Percentiles rank a stretch among this genome's conserved stretches.
Conservation (phyloP, 2,797 vertebrate genomes). For the Selene dorsalis region DNA sequence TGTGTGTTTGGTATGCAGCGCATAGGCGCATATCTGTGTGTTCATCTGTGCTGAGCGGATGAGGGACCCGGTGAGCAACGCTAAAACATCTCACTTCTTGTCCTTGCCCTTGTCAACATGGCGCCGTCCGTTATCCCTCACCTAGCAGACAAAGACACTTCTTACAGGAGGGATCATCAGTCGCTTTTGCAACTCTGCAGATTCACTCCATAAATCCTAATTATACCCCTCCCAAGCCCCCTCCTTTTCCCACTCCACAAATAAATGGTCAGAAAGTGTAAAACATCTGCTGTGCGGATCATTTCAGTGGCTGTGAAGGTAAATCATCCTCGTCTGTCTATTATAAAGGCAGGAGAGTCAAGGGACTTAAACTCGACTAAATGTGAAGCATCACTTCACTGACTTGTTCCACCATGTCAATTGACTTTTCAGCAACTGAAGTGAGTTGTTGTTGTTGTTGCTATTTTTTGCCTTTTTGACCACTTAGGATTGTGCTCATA, state of each 20-base stretch:
- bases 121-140: slow-evolving; percentile 94
- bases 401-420: slow-evolving; percentile 52
- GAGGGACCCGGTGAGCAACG: slow-evolving; percentile 74
- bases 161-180: slow-evolving; percentile 91
- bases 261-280: slow-evolving; percentile 99
- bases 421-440: slow-evolving; percentile 48
- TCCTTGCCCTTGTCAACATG: slow-evolving; percentile 93
- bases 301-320: slow-evolving; percentile 93
- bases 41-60: slow-evolving; percentile 74
- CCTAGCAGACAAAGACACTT: slow-evolving; percentile 91
- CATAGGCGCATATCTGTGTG: slow-evolving; percentile 56
- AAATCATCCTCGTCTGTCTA: slow-evolving; percentile 88
- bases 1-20: slow-evolving; percentile 37
- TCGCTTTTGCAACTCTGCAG: slow-evolving; percentile 97
- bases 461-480: slow-evolving; percentile 15
- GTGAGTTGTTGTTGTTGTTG: slow-evolving; percentile 35
- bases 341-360: slow-evolving; percentile 71
- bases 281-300: slow-evolving; percentile 98
- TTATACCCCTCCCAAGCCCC: slow-evolving; percentile 86
- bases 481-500: slow-evolving; percentile 6
- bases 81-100: slow-evolving; percentile 85
- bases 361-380: slow-evolving; percentile 68
- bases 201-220: slow-evolving; percentile 99
- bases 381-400: slow-evolving; percentile 68
- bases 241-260: slow-evolving; percentile 84